Evolutionary conservation across 2,113 vertebrate species (phyloP), one percentile per base, ranked within the genome.

Genomic region (Calyptommatus sinebrachiatus): DNA sequence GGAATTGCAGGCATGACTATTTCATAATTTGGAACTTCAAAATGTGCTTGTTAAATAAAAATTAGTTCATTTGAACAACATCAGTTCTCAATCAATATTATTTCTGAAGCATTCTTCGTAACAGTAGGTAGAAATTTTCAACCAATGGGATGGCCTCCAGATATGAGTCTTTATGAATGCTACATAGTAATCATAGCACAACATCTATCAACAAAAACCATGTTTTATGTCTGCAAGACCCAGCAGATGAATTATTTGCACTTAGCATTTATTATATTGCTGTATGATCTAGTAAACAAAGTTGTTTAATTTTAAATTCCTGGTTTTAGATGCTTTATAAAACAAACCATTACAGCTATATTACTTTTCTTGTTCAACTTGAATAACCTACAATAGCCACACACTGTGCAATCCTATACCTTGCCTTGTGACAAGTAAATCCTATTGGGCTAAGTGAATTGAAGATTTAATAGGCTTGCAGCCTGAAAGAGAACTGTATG

Each of bases 201-300:
- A 53, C 48, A 41, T 4, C 31, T 73, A 9, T 48, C 24, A 48
- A 18, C 11, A 41, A 31, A 69, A 66, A 16, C n/a, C 22, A 48
- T 67, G 2, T 53, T 87, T 12, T 21, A 61, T 61, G 21, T 61
- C 57, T 18, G 57, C 20, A 60, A 16, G 5, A 61, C 57, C 57
- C 57, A 61, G 21, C 21, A 61, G 21, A 61, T 61, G 21, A 41
- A 18, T 61, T 18, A 18, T 21, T 61, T 61, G 57, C 48, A 9
- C 48, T 50, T 50, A 50, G 57, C 57, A 61, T 10, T 28, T 65
- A 53, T 79, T 53, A 65, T 8, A 21, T 66, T 66, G 53, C 28
- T 68, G 45, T 87, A 81, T 76, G 72, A 79, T 14, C 74, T 83
- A 41, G 41, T 74, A 48, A 71, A 35, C 29, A 0, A 60, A 24